Conservation (phyloP, 2,797 vertebrate species). For the Scomberomorus guttatus region DNA sequence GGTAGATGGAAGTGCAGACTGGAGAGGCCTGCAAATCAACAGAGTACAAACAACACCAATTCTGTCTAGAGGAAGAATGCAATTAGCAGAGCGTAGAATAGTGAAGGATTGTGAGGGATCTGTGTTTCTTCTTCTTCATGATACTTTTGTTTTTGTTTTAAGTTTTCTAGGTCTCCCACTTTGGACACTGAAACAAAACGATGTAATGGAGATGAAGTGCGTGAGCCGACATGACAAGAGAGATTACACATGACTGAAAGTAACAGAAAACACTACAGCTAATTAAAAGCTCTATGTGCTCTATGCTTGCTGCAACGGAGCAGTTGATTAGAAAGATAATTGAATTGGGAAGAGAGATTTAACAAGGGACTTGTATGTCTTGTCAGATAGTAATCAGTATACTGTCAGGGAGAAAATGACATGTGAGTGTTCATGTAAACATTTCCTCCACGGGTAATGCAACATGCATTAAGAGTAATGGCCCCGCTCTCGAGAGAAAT, state of each 20-base stretch:
- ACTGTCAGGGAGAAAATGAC: conserved; percentile 52
- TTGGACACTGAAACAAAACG: conserved; percentile 8
- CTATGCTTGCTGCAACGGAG: conserved; percentile 61
- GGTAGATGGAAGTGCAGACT: conserved; percentile 16
- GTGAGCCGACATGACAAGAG: conserved; percentile 35
- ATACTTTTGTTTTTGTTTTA: neutral
- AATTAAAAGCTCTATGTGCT: conserved; percentile 70
- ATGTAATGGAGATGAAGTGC: neutral
- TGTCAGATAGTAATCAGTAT: conserved; percentile 51
- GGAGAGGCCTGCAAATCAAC: neutral
- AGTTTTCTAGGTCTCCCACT: neutral
- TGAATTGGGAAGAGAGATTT: conserved; percentile 72
- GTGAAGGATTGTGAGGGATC: neutral
- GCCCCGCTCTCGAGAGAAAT: conserved; percentile 35
- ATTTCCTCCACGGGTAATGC: conserved; percentile 34
- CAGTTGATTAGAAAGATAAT: conserved; percentile 84
- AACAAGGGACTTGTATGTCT: conserved; percentile 65
- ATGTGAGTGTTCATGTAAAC: conserved; percentile 34
- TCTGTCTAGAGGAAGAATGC: conserved; percentile 27
- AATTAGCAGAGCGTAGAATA: conserved; percentile 31
- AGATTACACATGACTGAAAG: conserved; percentile 52
- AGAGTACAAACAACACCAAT: neutral
- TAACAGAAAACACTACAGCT: conserved; percentile 58
- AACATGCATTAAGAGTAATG: conserved; percentile 14
- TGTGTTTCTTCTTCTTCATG: neutral